These are phyloP conservation scores for Rhagonycha lutea DNA, from an alignment of 2,888 invertebrate genomes.

Conservation along the genomic window DNA sequence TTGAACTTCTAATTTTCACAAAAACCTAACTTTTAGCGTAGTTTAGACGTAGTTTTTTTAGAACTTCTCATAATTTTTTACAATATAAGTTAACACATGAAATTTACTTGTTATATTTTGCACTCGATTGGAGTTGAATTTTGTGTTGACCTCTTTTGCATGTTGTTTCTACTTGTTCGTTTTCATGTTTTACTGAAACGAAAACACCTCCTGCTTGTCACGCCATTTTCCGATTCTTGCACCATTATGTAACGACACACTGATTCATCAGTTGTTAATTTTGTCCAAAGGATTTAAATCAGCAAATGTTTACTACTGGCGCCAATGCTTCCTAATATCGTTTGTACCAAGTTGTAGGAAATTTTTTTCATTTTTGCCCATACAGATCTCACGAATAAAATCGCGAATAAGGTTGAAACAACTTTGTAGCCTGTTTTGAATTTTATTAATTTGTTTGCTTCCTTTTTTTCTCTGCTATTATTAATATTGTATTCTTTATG, in stretches of 20 bases:
- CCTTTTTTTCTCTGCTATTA: no score
- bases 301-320: neutral
- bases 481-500: no score
- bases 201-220: neutral
- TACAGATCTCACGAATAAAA: no score
- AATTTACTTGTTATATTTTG: neutral
- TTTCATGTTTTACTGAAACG: neutral
- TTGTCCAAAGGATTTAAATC: neutral
- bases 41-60: no score
- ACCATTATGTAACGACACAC: neutral
- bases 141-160: neutral
- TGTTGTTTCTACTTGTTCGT: neutral
- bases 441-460: no score
- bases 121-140: neutral
- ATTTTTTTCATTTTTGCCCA: no score
- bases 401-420: no score
- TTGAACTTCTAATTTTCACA: no score
- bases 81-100: neutral
- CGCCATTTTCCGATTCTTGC: neutral
- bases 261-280: neutral
- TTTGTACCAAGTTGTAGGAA: neutral
- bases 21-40: no score
- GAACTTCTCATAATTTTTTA: no score
- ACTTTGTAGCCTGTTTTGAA: no score
- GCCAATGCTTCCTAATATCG: neutral